A percentile compares a stretch with the other conserved stretches of the same genome.
Conservation (phyloP, 2,888 invertebrate genomes). For the Schrankia costaestrigalis region DNA sequence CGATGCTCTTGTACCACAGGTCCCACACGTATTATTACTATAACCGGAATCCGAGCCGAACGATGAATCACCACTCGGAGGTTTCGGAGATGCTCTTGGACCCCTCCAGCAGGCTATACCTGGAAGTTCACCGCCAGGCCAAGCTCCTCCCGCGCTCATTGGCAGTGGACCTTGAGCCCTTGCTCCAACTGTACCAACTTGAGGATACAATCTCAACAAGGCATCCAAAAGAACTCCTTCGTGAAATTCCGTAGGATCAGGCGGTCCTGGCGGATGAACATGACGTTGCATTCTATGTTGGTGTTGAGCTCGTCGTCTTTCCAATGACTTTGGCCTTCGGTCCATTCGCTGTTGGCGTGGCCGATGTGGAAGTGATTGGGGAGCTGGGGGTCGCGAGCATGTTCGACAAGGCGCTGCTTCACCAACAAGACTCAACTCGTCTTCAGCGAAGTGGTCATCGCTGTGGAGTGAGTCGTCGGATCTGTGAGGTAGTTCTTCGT, state of each 20-base stretch:
- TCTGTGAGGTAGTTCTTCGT: conserved; percentile 87
- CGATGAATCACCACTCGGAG: conserved; percentile 87
- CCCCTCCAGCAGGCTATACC: conserved; percentile 82
- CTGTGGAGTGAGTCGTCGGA: conserved; percentile 83
- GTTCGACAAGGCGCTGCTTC: conserved; percentile 73
- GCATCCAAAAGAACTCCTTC: conserved; percentile 90
- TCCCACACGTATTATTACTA: conserved; percentile 89
- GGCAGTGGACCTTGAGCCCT: conserved; percentile 68
- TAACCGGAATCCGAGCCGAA: conserved; percentile 93
- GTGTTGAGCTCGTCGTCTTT: conserved; percentile 72
- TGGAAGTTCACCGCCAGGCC: conserved; percentile 84
- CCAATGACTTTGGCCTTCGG: conserved; percentile 78
- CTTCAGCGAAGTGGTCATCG: conserved; percentile 93
- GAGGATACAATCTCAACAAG: conserved; percentile 85
- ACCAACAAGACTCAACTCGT: conserved; percentile 84
- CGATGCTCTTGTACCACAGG: conserved; percentile 83
- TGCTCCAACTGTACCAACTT: conserved; percentile 84
- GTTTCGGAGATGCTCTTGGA: conserved; percentile 77
- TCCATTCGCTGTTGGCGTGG: conserved; percentile 82
- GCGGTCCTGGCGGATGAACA: conserved; percentile 84
- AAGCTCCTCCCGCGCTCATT: conserved; percentile 83
- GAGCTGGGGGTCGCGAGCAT: conserved; percentile 74
- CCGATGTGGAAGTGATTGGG: conserved; percentile 78
- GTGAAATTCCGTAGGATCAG: conserved; percentile 89
- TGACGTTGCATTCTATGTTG: conserved; percentile 72